These are phyloP conservation scores for Pelmatolapia mariae DNA, from an alignment of 2,113 vertebrate species.

Conservation along the genomic window DNA sequence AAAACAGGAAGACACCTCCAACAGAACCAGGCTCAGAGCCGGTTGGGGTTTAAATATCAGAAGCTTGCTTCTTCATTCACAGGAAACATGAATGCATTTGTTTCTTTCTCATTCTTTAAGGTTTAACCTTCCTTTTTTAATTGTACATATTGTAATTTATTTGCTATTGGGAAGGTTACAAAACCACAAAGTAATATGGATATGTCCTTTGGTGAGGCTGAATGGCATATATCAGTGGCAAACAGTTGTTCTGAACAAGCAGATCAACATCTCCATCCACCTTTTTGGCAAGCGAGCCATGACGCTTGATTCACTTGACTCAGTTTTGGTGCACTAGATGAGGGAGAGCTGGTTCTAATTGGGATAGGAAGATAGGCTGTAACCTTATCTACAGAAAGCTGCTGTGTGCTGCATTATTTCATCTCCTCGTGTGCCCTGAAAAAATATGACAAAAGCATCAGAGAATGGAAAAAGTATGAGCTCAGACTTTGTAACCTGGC, in stretches of 20 bases:
- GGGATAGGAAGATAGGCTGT: slow-evolving; percentile 50
- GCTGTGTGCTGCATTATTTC: slow-evolving; percentile 60
- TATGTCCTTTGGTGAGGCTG: neutral
- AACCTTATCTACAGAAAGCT: slow-evolving; percentile 53
- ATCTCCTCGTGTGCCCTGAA: slow-evolving; percentile 46
- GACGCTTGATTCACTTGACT: neutral
- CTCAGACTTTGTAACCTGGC: slow-evolving; percentile 64
- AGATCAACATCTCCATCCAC: neutral
- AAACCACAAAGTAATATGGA: neutral
- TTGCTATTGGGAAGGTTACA: neutral
- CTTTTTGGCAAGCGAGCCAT: neutral
- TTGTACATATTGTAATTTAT: neutral
- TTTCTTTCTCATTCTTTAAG: neutral
- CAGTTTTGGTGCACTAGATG: neutral
- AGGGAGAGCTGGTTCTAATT: slow-evolving; percentile 51
- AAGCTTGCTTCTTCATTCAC: neutral
- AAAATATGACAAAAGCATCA: slow-evolving; percentile 56
- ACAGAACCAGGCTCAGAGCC: neutral
- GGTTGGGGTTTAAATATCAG: neutral
- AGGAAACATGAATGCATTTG: neutral
- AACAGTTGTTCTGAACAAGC: neutral
- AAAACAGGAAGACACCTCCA: neutral
- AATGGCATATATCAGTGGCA: neutral
- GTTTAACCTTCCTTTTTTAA: neutral
- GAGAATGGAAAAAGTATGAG: slow-evolving; percentile 63